These are phyloP conservation scores for Grallaria varia DNA, from an alignment of 2,113 vertebrate genomes.

Conservation along the genomic window DNA sequence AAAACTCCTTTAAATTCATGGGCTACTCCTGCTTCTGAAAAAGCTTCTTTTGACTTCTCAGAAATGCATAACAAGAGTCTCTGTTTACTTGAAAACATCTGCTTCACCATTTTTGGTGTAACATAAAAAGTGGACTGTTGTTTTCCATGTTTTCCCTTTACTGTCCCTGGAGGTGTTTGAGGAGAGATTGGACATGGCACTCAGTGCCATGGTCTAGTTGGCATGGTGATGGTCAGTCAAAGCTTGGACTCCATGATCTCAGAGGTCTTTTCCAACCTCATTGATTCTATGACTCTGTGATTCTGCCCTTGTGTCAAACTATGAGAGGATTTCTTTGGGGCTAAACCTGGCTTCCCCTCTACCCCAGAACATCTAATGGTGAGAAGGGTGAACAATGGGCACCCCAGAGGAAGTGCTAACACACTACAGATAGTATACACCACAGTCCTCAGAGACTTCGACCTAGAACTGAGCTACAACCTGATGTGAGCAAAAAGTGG, in stretches of 20 bases:
- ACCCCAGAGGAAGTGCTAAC: background rate
- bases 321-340: constrained; percentile 15
- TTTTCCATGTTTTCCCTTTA: constrained; percentile 69
- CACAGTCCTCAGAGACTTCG: background rate
- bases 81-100: constrained; percentile 83
- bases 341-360: background rate
- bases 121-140: constrained; percentile 71
- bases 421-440: fast-evolving
- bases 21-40: constrained; percentile 79
- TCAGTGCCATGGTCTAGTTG: background rate
- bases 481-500: background rate
- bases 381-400: background rate
- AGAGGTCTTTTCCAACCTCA: background rate
- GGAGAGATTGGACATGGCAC: background rate
- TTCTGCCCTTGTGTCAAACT: constrained; percentile 41
- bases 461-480: background rate
- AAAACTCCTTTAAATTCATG: constrained; percentile 75
- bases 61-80: constrained; percentile 66
- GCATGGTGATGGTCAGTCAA: background rate
- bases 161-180: background rate
- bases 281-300: background rate
- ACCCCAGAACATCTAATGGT: background rate
- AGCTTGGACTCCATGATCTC: background rate
- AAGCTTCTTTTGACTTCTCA: constrained; percentile 70
- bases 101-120: constrained; percentile 66